These are phyloP conservation scores for Oxyura jamaicensis DNA, from an alignment of 2,113 vertebrate genomes.

Conservation along the genomic window DNA sequence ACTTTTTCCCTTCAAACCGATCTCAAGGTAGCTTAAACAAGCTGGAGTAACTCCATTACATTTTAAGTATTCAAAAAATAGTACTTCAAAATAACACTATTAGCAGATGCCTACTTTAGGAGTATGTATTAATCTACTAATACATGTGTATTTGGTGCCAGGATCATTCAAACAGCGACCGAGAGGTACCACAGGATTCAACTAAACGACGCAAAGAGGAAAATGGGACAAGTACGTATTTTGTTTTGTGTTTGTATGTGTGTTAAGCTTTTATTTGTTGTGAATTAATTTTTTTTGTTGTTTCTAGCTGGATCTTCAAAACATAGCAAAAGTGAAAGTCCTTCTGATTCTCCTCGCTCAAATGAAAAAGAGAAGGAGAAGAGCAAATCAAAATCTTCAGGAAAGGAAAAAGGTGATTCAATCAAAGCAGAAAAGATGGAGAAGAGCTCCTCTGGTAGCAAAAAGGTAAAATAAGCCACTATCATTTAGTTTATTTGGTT, in stretches of 20 bases:
- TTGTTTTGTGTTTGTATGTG: constrained; percentile 35
- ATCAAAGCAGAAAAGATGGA: constrained; percentile 90
- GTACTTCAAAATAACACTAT: background rate
- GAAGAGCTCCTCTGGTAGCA: constrained; percentile 92
- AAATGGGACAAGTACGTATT: constrained; percentile 88
- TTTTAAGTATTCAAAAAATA: background rate
- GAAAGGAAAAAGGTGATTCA: constrained; percentile 94
- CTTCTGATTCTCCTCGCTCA: constrained; percentile 90
- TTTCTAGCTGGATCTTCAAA: constrained; percentile 87
- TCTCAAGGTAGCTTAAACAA: background rate
- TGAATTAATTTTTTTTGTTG: background rate
- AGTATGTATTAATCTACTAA: background rate
- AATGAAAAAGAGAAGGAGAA: constrained; percentile 92
- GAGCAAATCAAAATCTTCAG: constrained; percentile 94
- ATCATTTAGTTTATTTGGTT: constrained; percentile 27
- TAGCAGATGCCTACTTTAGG: background rate
- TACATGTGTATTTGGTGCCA: constrained; percentile 71
- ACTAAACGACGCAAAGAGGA: constrained; percentile 89
- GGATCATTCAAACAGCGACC: constrained; percentile 90
- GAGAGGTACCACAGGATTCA: constrained; percentile 84
- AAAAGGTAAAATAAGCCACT: constrained; percentile 84
- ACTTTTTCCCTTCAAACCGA: background rate
- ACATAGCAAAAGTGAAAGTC: constrained; percentile 93
- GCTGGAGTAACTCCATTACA: background rate
- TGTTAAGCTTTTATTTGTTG: background rate